A percentile compares a stretch with the other conserved stretches of the same genome.
Conservation (phyloP, 2,888 invertebrate species). For the Protula sp. region DNA sequence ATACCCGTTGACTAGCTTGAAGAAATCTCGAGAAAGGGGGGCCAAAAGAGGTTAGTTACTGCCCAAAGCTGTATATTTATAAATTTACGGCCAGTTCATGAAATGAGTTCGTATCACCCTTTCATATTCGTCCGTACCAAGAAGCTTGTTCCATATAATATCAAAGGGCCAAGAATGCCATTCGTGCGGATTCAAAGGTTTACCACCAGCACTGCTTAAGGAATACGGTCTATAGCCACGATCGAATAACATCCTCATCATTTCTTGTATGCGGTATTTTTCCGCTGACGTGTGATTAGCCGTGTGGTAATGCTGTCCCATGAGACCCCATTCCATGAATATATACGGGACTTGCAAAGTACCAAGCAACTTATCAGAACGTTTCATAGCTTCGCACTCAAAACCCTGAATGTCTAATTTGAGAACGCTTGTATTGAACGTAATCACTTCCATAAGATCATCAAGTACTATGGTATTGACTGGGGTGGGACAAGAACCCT, state of each 20-base stretch:
- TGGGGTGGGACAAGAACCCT: constrained; percentile 20
- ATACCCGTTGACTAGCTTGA: too few relatives aligned
- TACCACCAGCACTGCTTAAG: constrained; percentile 9
- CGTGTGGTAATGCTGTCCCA: constrained; percentile 10
- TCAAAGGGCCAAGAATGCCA: constrained; percentile 27
- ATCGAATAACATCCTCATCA: constrained; percentile 15
- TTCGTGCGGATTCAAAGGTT: constrained; percentile 6
- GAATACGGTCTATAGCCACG: constrained; percentile 14
- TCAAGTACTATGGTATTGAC: constrained; percentile 22
- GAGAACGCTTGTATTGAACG: constrained; percentile 2
- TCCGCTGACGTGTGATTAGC: constrained; percentile 10
- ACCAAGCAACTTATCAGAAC: constrained; percentile 15
- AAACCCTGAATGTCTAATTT: constrained; percentile 22
- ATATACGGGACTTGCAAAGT: constrained; percentile 16
- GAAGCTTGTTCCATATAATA: constrained; percentile 21
- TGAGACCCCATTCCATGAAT: constrained; percentile 28
- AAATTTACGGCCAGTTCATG: constrained; percentile 19
- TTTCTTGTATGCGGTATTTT: constrained; percentile 11
- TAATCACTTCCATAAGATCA: constrained; percentile 18
- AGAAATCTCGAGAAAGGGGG: too few relatives aligned
- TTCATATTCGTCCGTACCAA: constrained; percentile 7
- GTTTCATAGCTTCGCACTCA: constrained; percentile 22
- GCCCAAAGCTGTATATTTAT: too few relatives aligned
- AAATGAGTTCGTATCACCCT: constrained; percentile 17
- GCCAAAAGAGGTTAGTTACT: too few relatives aligned